phyloP scores from a whole-genome alignment of 2,888 invertebrate genomes.

The Amiota mariae region DNA sequence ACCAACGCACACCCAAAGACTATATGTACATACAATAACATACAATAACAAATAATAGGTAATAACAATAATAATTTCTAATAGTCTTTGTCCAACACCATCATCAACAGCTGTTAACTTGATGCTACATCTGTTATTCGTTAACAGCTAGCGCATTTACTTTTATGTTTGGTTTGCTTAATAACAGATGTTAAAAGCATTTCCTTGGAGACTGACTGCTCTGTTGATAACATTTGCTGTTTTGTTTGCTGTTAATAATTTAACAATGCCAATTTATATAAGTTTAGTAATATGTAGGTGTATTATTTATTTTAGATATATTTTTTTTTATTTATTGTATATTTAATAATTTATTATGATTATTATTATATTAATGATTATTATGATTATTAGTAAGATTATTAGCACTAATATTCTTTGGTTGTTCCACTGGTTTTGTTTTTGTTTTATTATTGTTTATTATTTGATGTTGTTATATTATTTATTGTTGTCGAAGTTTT shows the following conservation, averaged over 20 bases:
- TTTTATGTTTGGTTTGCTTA: no score
- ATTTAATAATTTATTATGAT: constrained; percentile 54
- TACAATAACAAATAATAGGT: no score
- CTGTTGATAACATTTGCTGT: no score
- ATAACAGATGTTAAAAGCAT: no score
- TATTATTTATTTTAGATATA: constrained; percentile 15
- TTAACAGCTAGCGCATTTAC: no score
- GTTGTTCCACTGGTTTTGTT: constrained; percentile 74
- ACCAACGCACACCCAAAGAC: no score
- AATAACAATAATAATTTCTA: no score
- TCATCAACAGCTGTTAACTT: constrained; percentile 38
- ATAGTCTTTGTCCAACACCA: no score
- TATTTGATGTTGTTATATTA: constrained; percentile 38
- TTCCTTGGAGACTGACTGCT: no score
- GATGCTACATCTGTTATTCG: no score
- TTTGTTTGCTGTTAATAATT: no score
- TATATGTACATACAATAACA: no score
- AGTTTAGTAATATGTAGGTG: background rate
- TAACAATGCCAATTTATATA: constrained; percentile 12
- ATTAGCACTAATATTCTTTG: constrained; percentile 73
- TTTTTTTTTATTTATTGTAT: constrained; percentile 28
- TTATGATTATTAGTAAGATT: constrained; percentile 50
- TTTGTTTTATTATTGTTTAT: constrained; percentile 42
- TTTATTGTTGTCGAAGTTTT: constrained; percentile 42
- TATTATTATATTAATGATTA: constrained; percentile 55